These are phyloP conservation scores for Helicolenus hilgendorfi DNA, from an alignment of 2,797 vertebrate genomes.

Conservation along the genomic window DNA sequence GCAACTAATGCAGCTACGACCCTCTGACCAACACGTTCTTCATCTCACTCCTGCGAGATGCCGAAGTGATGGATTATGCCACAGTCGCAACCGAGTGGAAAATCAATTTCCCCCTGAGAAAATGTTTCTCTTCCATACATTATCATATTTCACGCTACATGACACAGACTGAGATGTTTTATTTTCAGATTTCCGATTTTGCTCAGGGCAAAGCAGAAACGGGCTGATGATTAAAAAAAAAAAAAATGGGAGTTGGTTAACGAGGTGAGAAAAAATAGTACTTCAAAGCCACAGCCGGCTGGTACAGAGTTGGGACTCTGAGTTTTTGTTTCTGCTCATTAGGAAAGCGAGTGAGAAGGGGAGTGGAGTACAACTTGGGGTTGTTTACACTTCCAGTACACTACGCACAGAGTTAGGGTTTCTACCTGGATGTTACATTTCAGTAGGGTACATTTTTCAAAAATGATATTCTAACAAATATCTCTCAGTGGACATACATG, in stretches of 20 bases:
- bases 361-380: not conserved
- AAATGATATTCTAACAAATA: not conserved
- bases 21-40: conserved; percentile 41
- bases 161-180: conserved; percentile 62
- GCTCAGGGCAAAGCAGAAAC: conserved; percentile 54
- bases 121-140: conserved; percentile 58
- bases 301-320: not conserved
- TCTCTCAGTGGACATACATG: not conserved
- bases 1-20: not conserved
- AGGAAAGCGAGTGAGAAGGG: not conserved
- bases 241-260: conserved; percentile 54
- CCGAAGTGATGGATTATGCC: conserved; percentile 69
- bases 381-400: not conserved
- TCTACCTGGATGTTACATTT: not conserved
- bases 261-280: conserved; percentile 50
- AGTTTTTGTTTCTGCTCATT: conserved; percentile 45
- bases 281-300: conserved; percentile 50
- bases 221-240: conserved; percentile 69
- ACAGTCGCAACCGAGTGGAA: conserved; percentile 47
- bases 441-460: not conserved
- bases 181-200: conserved; percentile 68
- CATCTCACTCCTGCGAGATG: conserved; percentile 16
- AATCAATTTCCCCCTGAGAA: conserved; percentile 66
- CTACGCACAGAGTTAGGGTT: not conserved
- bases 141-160: conserved; percentile 72